Evolutionary conservation across 2,797 vertebrate genomes (phyloP).

Genomic region (Syngnathus acus): DNA sequence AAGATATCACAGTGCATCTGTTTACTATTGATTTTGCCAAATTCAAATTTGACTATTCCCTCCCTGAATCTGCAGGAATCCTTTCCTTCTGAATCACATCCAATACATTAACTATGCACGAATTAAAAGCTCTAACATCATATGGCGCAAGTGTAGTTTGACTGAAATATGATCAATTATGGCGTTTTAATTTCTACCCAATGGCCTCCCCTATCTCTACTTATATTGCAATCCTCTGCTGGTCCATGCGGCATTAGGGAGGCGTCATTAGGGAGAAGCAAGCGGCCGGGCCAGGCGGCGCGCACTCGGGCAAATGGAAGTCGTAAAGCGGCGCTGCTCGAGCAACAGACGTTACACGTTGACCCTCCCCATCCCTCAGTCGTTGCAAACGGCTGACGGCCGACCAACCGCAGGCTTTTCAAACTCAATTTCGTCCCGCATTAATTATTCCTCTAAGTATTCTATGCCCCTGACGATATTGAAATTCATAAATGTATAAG

Average conservation of each 20-base stretch:
- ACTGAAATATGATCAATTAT: slow-evolving; percentile 68
- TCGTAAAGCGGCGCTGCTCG: slow-evolving; percentile 66
- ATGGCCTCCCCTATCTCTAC: slow-evolving; percentile 56
- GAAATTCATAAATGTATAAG: slow-evolving; percentile 62
- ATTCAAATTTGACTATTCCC: not conserved
- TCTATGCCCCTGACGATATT: slow-evolving; percentile 51
- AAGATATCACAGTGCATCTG: no score
- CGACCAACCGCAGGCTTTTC: slow-evolving; percentile 64
- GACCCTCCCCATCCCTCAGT: slow-evolving; percentile 66
- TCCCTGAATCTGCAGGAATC: slow-evolving; percentile 6
- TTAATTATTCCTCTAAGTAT: slow-evolving; percentile 72
- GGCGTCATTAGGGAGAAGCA: slow-evolving; percentile 62
- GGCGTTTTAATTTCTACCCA: slow-evolving; percentile 63
- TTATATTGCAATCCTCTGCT: slow-evolving; percentile 56
- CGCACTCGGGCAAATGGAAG: slow-evolving; percentile 65
- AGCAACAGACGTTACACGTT: slow-evolving; percentile 64
- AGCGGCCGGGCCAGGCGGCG: slow-evolving; percentile 60
- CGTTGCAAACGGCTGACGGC: slow-evolving; percentile 58
- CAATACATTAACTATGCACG: slow-evolving; percentile 50
- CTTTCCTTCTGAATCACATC: slow-evolving; percentile 34
- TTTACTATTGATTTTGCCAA: not conserved
- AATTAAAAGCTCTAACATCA: slow-evolving; percentile 46
- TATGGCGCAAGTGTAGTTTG: slow-evolving; percentile 47
- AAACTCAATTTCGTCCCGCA: slow-evolving; percentile 65
- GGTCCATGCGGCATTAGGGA: slow-evolving; percentile 60